Evolutionary conservation across 2,888 invertebrate genomes (phyloP), one percentile per base, ranked within the genome.

Genomic region (Stenoptilia bipunctidactyla): DNA sequence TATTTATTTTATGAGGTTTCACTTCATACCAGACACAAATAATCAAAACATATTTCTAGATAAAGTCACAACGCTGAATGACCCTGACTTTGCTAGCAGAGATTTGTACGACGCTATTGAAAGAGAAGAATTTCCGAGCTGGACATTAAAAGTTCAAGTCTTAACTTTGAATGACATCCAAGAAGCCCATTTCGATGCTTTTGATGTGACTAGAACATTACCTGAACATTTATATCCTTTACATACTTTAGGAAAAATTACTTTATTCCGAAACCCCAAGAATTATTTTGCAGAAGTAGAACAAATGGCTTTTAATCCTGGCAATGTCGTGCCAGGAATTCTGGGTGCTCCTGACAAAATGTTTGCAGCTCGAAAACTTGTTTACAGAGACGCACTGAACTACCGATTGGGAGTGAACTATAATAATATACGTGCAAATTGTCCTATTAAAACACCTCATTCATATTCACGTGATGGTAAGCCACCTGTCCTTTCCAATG

Each of bases 231-330:
- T 94, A 1, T 95, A 77, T 67, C 96, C 95, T 0, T 73, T 95
- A 42, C 90, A 92, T 44, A 91, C 89, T 1, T 90, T 94, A 0
- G 96, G 96, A 1, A 89, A 88, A 64, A 58, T 96, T 50, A 90
- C 91, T 0, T 76, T 96, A 13, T 90, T 96, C 66, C 87, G 90
- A 47, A 96, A 95, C 68, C 93, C 95, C 0, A 86, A 85, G 42
- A 94, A 95, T 66, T 95, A 94, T 67, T 96, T 94, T 62, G 88
- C 92, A 10, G 94, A 96, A 67, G 91, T 95, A 25, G 96, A 96
- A 70, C 94, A 95, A 69, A 69, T 91, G 40, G 95, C 94, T 1
- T 95, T 93, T 66, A 89, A 89, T 57, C 95, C 95, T 0, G 89
- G 92, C 9, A 91, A 94, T 66, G 69, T 95, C 84, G 88, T 93